Percentiles rank a stretch among this genome's conserved stretches.
These are phyloP conservation scores for Arctia plantaginis DNA, from an alignment of 2,888 invertebrate species.

Conservation along the genomic window DNA sequence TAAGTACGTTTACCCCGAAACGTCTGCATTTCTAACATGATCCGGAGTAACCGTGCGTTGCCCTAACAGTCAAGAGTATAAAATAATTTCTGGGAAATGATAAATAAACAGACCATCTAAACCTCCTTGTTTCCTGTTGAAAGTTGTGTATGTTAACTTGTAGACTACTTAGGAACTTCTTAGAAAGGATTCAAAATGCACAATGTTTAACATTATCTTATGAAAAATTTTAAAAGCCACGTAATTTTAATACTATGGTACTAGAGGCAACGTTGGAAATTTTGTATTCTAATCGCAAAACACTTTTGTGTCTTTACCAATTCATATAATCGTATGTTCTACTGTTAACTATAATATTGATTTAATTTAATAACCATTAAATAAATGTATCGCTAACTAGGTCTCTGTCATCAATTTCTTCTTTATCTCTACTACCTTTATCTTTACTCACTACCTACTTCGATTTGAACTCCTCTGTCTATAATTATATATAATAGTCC, in stretches of 20 bases:
- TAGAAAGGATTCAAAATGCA: neutral
- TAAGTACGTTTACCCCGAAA: constrained; percentile 73
- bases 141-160: neutral
- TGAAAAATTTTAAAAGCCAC: neutral
- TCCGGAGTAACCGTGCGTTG: constrained; percentile 61
- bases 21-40: constrained; percentile 69
- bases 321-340: neutral
- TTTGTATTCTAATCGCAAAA: neutral
- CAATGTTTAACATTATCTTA: too few species aligned
- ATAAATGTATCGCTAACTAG: neutral
- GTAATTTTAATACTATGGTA: neutral
- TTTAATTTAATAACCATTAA: neutral
- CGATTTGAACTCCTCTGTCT: neutral
- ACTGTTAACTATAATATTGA: neutral
- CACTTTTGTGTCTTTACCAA: neutral
- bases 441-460: too few species aligned
- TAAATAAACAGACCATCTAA: neutral
- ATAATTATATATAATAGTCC: neutral
- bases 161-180: neutral
- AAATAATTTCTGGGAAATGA: constrained; percentile 6
- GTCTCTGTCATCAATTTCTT: neutral
- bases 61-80: constrained; percentile 55
- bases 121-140: neutral
- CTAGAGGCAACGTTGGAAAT: neutral
- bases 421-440: neutral